These are phyloP conservation scores for Hassar affinis DNA, from an alignment of 2,113 vertebrate genomes.

Conservation along the genomic window DNA sequence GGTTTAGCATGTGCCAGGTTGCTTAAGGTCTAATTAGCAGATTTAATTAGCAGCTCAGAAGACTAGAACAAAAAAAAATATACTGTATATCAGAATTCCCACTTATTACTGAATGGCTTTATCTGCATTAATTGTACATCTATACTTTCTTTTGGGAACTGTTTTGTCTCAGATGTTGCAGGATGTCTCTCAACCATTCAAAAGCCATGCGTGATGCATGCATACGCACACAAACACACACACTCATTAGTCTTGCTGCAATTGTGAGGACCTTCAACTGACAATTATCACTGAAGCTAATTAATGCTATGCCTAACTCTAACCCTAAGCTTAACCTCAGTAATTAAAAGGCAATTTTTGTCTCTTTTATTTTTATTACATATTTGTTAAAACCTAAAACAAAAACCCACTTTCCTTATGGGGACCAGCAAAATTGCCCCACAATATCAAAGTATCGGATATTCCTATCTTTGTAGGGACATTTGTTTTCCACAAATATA, in stretches of 20 bases:
- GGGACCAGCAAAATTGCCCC: too few relatives aligned
- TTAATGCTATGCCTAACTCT: too few relatives aligned
- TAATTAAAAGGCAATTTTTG: too few relatives aligned
- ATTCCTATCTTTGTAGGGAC: too few relatives aligned
- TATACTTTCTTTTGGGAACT: not conserved
- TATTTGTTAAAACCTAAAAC: too few relatives aligned
- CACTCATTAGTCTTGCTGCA: not conserved
- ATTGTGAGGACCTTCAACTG: too few relatives aligned
- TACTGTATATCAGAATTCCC: not conserved
- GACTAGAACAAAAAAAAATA: not conserved
- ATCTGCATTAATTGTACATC: not conserved
- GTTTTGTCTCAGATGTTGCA: not conserved
- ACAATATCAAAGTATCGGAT: too few relatives aligned
- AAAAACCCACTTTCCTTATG: too few relatives aligned
- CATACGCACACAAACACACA: not conserved
- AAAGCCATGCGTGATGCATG: not conserved
- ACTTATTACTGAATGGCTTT: not conserved
- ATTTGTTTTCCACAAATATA: too few relatives aligned
- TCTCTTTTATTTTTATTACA: too few relatives aligned
- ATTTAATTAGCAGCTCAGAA: not conserved
- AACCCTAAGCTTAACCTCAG: too few relatives aligned
- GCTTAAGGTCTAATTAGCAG: not conserved
- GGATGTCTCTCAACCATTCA: not conserved
- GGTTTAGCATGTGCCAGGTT: not conserved
- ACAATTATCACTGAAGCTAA: too few relatives aligned